Evolutionary conservation across 1,140 invertebrate genomes (phyloP), one percentile per base, ranked within the genome.

Genomic region (Euwallacea similis): DNA sequence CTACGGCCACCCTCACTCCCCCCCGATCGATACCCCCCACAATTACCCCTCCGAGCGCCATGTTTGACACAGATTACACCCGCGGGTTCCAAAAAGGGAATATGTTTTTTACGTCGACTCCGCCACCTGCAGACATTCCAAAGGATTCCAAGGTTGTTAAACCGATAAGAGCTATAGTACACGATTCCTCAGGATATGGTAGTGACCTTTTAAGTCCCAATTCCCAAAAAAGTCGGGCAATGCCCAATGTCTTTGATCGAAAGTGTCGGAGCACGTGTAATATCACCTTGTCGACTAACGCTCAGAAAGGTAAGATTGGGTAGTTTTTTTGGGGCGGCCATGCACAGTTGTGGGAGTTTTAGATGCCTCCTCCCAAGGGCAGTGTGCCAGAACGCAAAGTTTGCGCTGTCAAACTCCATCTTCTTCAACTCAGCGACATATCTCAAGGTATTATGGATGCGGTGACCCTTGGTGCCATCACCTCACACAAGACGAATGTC

Each of bases 221-320:
- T 42, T 81, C 83, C 0, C 81, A 79, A n/a, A 78, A 76, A 2
- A 58, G 69, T 13, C 76, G 82, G 16, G 71, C 79, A 44, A 60
- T 78, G 0, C 71, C 80, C 0, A 82, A 83, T n/a, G 80, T 82
- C 0, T 80, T 77, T 59, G 78, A 80, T 61, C 79, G 74, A 33
- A 81, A 81, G 64, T 90, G 88, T 70, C 87, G 85, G 56, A 91
- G 89, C 78, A 90, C 89, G 0, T 90, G 88, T 75, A 91, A 86
- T 75, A 91, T 91, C 47, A 84, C 88, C 7, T 77, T 88, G n/a
- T 85, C 86, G 0, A 81, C 85, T 9, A 78, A 77, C 70, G n/a
- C 9, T 13, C 46, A 10, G 9, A 50, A 50, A 50, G 46, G 46
- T 50, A 50, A 50, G 46, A 10, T 50, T 50, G 1, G 21, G 21